These are phyloP conservation scores for Drosophila trapezifrons DNA, from an alignment of 1,140 invertebrate genomes.

Conservation along the genomic window DNA sequence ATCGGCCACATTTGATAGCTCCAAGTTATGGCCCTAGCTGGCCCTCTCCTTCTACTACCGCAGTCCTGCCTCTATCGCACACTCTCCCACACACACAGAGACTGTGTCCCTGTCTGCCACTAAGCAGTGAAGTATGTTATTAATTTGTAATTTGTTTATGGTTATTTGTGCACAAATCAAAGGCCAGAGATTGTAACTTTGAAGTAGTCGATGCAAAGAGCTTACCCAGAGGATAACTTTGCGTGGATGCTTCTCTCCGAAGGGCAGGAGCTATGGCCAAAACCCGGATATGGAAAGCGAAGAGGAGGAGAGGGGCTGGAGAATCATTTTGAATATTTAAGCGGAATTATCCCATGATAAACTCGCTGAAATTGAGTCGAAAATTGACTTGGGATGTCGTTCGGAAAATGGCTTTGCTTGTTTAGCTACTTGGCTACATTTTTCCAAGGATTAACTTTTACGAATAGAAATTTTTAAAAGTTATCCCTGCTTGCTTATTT, in stretches of 20 bases:
- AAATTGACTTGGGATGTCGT: constrained; percentile 38
- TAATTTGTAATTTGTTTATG: constrained; percentile 81
- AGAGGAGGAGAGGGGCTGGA: background rate
- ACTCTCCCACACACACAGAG: background rate
- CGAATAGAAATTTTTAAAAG: background rate
- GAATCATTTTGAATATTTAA: constrained; percentile 49
- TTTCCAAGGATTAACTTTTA: constrained; percentile 11
- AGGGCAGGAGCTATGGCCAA: background rate
- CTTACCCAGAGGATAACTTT: constrained; percentile 45
- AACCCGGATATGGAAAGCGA: no score
- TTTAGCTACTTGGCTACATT: constrained; percentile 1
- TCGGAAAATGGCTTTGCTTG: constrained; percentile 17
- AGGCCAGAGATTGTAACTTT: constrained; percentile 78
- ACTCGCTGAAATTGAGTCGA: constrained; percentile 41
- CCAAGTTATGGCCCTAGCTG: constrained; percentile 64
- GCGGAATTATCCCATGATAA: constrained; percentile 41
- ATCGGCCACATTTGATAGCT: constrained; percentile 76
- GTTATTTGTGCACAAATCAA: constrained; percentile 82
- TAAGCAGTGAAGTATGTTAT: constrained; percentile 80
- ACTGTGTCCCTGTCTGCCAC: constrained; percentile 31
- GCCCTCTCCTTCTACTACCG: background rate
- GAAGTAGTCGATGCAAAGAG: constrained; percentile 51
- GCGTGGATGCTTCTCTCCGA: constrained; percentile 14
- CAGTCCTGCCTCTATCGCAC: background rate
- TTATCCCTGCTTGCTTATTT: no score